These are phyloP conservation scores for Micromussa lordhowensis DNA, from an alignment of 92 coral and sea anemone genomes.

Conservation along the genomic window DNA sequence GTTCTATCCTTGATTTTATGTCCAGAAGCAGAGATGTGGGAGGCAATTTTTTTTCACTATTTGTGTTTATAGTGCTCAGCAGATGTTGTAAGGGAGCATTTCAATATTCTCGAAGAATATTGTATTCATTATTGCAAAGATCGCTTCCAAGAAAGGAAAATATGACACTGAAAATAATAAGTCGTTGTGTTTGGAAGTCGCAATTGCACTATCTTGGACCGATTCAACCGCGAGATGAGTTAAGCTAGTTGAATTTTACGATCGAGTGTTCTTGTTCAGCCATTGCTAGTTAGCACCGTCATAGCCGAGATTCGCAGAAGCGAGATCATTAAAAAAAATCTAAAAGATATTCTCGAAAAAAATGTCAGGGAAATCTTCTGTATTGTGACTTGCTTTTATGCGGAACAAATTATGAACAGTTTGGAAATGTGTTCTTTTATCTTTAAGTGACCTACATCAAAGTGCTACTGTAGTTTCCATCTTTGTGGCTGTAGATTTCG, in stretches of 20 bases:
- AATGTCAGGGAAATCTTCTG: not conserved
- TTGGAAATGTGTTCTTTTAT: not conserved
- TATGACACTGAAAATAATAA: not conserved
- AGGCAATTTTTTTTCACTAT: constrained; percentile 6
- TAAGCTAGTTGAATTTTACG: not conserved
- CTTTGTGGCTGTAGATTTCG: not conserved
- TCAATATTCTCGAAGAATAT: constrained; percentile 31
- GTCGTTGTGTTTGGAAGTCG: not conserved
- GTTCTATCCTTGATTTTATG: not conserved
- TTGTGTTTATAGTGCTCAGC: constrained; percentile 29
- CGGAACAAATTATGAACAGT: not conserved
- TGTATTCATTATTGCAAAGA: constrained; percentile 28
- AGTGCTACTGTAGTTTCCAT: not conserved
- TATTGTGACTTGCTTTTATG: not conserved
- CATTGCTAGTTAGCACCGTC: constrained; percentile 21
- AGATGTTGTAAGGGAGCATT: constrained; percentile 21
- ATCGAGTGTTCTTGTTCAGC: constrained; percentile 3
- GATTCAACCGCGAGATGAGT: not conserved
- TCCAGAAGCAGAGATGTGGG: not conserved
- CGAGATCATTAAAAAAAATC: constrained; percentile 29
- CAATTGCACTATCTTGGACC: not conserved
- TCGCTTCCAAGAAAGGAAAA: constrained; percentile 7
- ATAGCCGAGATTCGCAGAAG: not conserved
- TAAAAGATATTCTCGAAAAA: not conserved
- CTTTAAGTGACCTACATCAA: not conserved